Percentiles rank a stretch among this genome's conserved stretches.
phyloP scores from a whole-genome alignment of 2,888 invertebrate species.

The Augochlorella aurata region DNA sequence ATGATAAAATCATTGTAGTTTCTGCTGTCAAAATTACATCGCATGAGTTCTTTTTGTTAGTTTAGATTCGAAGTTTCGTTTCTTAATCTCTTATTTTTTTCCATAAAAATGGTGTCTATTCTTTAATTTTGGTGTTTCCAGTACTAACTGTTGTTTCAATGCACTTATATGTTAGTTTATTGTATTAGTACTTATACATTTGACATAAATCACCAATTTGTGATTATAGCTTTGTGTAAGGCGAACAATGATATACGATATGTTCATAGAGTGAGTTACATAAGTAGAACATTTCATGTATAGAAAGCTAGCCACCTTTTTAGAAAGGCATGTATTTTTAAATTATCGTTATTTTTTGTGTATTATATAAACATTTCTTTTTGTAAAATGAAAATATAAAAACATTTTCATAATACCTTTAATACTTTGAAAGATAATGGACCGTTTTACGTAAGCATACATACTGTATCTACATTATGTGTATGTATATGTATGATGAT shows the following conservation, averaged over 20 bases:
- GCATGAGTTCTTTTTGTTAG: slow-evolving; percentile 67
- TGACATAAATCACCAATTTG: not conserved
- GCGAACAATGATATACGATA: not conserved
- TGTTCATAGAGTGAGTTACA: not conserved
- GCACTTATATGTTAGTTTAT: slow-evolving; percentile 13
- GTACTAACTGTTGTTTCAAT: slow-evolving; percentile 22
- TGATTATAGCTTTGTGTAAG: not conserved
- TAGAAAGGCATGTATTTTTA: not conserved
- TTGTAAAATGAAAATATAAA: not conserved
- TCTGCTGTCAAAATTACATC: slow-evolving; percentile 36
- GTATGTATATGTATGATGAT: not conserved
- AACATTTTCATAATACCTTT: too few species aligned
- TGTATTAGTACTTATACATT: not conserved
- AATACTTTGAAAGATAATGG: too few species aligned
- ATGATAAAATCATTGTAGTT: slow-evolving; percentile 49
- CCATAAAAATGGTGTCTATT: slow-evolving; percentile 21
- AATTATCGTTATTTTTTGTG: slow-evolving; percentile 4
- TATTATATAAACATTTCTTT: not conserved
- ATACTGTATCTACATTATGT: not conserved
- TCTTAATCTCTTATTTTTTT: slow-evolving; percentile 31
- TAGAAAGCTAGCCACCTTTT: not conserved
- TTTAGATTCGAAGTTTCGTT: slow-evolving; percentile 49
- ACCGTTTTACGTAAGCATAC: not conserved
- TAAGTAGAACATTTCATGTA: not conserved
- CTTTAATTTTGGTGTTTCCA: slow-evolving; percentile 6